phyloP scores from a whole-genome alignment of 2,113 vertebrate genomes.

The Podarcis muralis region DNA sequence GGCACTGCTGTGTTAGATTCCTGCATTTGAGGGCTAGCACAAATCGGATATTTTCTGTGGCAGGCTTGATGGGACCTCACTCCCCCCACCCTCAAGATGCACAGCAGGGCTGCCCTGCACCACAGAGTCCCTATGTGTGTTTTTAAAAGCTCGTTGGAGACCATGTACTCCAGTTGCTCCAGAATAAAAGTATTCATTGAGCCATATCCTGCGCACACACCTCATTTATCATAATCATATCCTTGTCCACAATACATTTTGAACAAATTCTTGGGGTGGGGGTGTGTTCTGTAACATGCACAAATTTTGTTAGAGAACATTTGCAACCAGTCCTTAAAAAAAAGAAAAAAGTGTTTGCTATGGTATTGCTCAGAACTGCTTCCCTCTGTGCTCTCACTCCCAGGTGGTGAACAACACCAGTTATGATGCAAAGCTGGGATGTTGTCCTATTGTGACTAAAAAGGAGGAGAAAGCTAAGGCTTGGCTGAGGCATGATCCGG shows the following conservation, averaged over 20 bases:
- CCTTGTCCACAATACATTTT: background rate
- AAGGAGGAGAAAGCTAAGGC: too few species aligned
- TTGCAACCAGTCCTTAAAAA: background rate
- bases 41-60: background rate
- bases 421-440: too few species aligned
- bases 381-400: background rate
- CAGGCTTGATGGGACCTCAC: background rate
- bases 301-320: background rate
- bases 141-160: too few species aligned
- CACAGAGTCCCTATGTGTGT: too few species aligned
- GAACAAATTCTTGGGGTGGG: background rate
- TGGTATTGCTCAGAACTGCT: background rate
- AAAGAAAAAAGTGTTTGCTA: background rate
- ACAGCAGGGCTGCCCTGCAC: too few species aligned
- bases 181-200: background rate
- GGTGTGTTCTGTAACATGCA: background rate
- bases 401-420: background rate
- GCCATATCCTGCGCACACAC: background rate
- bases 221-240: background rate
- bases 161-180: too few species aligned
- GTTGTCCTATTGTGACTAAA: too few species aligned
- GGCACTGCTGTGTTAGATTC: background rate
- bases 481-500: too few species aligned
- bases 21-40: background rate
- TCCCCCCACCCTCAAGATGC: too few species aligned